Evolutionary conservation across 1,140 invertebrate species (phyloP), one percentile per base, ranked within the genome.

Genomic region (Apis cerana): DNA sequence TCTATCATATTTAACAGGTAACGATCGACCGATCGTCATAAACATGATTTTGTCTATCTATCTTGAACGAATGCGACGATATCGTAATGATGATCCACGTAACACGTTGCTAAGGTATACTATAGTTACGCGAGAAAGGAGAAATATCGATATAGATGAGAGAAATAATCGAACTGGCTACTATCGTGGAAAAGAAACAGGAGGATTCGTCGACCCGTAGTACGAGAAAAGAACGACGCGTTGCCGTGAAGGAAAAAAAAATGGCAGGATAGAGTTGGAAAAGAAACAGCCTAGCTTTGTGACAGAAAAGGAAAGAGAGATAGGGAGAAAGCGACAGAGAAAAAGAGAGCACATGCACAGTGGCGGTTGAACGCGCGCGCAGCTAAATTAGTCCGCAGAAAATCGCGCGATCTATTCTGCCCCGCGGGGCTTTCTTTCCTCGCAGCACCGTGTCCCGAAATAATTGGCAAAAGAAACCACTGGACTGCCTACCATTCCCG

Each of bases 401-500:
- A 93, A 93, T 93, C 92, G 89, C 90, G 90, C 90, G 90, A 93
- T 93, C 92, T 93, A 93, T 93, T 93, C 91, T 91, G 89, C 90
- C 83, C 85, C 86, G 86, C 83, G 89, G 85, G 86, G 87, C 92
- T 93, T 94, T 94, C 92, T 93, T 94, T 93, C 92, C 92, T 90
- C 91, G 85, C 90, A 84, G 83, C 85, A 86, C 74, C 87, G 89
- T 89, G 91, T 93, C 92, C 93, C 92, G 88, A 94, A 94, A 94
- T 94, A 94, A 94, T 94, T 94, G 91, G 89, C 92, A 94, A 94
- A 94, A 94, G 89, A 93, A 94, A 94, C 89, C 86, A 88, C 76
- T 91, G 84, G 88, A 93, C 89, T 71, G 89, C 80, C 89, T 85
- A 91, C 90, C 91, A 91, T 92, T 92, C 91, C 92, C 92, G 92